Conservation (phyloP, 2,888 invertebrate genomes). For the Drosophila formosana region DNA sequence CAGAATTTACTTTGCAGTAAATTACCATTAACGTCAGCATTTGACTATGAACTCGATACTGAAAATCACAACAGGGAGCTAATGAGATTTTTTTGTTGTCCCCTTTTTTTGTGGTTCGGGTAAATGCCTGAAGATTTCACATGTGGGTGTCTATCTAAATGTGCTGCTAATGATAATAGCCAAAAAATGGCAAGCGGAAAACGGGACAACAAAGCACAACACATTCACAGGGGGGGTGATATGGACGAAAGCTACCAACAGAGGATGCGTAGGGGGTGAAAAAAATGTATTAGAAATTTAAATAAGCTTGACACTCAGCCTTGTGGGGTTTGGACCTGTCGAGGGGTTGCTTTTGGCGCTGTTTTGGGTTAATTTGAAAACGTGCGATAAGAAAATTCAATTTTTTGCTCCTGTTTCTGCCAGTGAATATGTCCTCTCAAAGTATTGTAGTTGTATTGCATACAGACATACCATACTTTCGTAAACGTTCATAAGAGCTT, state of each 20-base stretch:
- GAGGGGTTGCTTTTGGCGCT: conserved; percentile 32
- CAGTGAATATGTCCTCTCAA: conserved; percentile 37
- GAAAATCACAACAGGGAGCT: conserved; percentile 42
- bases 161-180: conserved; percentile 70
- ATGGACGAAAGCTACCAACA: neutral
- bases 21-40: conserved; percentile 47
- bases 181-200: conserved; percentile 24
- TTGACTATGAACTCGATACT: conserved; percentile 31
- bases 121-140: conserved; percentile 37
- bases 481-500: conserved; percentile 3
- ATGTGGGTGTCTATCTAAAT: conserved; percentile 60
- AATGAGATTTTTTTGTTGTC: conserved; percentile 29
- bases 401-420: conserved; percentile 44
- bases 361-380: conserved; percentile 73
- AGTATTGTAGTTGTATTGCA: conserved; percentile 34
- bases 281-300: conserved; percentile 57
- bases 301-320: conserved; percentile 56
- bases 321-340: conserved; percentile 16
- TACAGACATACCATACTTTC: neutral
- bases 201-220: conserved; percentile 24
- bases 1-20: conserved; percentile 37
- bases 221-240: neutral
- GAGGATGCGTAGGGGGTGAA: neutral
- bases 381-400: conserved; percentile 73
- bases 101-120: conserved; percentile 9